Conservation (phyloP, 2,797 vertebrate species). For the Fringilla coelebs region DNA sequence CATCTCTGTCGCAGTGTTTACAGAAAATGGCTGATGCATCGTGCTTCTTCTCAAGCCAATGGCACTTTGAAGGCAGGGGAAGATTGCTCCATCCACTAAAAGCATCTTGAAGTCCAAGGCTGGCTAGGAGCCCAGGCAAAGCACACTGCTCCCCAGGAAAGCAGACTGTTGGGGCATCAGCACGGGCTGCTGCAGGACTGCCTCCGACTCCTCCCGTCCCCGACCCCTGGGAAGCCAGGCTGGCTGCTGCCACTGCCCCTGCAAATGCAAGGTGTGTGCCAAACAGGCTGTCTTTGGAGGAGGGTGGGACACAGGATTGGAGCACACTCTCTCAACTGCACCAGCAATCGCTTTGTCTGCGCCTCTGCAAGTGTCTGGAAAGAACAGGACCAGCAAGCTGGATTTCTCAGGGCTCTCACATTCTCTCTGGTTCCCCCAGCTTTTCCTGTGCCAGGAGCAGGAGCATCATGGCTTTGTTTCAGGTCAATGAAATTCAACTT, state of each 20-base stretch:
- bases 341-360: neutral
- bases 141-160: neutral
- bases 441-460: neutral
- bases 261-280: neutral
- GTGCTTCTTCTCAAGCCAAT: neutral
- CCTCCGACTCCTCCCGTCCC: neutral
- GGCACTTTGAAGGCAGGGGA: neutral
- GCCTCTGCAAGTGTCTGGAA: neutral
- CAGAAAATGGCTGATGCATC: neutral
- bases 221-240: neutral
- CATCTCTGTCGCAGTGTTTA: neutral
- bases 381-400: neutral
- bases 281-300: neutral
- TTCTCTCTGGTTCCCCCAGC: neutral
- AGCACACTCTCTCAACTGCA: neutral
- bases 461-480: neutral
- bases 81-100: neutral
- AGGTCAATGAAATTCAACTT: neutral
- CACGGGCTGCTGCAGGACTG: neutral
- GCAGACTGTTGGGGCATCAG: neutral
- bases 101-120: neutral
- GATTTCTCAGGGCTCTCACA: neutral
- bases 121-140: fast-evolving
- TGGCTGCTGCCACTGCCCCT: neutral
- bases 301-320: neutral